Conservation (phyloP, 2,888 invertebrate genomes). For the Smittia aterrima region DNA sequence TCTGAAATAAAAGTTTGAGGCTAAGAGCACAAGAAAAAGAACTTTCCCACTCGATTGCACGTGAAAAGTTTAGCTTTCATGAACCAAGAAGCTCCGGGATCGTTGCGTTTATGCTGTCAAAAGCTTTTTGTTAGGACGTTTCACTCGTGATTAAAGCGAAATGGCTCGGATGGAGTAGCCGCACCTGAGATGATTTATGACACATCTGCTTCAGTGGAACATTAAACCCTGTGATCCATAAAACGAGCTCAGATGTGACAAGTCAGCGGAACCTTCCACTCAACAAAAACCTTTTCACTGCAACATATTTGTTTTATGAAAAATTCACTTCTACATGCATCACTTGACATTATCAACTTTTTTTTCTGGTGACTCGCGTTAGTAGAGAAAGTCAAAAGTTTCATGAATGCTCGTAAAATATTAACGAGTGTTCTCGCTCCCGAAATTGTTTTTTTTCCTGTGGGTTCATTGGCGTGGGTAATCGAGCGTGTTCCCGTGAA, state of each 20-base stretch:
- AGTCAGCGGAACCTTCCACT: no score
- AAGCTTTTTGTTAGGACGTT: not conserved
- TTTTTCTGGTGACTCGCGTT: constrained; percentile 16
- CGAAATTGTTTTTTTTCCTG: no score
- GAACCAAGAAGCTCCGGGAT: no score
- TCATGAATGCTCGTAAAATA: not conserved
- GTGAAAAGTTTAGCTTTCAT: not conserved
- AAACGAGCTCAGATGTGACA: no score
- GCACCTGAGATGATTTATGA: no score
- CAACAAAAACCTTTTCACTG: not conserved
- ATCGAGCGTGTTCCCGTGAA: no score
- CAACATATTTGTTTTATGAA: constrained; percentile 23
- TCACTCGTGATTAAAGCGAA: not conserved
- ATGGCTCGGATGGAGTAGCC: no score
- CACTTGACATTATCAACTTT: constrained; percentile 36
- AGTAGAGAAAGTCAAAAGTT: not conserved
- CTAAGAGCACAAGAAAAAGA: no score
- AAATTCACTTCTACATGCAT: constrained; percentile 16
- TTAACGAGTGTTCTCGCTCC: not conserved
- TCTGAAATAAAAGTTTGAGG: no score
- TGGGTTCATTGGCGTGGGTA: no score
- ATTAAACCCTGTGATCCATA: no score
- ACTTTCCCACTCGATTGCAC: constrained; percentile 20
- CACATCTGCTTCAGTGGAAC: no score
- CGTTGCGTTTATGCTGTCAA: not conserved